Evolutionary conservation across 2,888 invertebrate species (phyloP), one percentile per base, ranked within the genome.

Genomic region (Mythimna lalbum): DNA sequence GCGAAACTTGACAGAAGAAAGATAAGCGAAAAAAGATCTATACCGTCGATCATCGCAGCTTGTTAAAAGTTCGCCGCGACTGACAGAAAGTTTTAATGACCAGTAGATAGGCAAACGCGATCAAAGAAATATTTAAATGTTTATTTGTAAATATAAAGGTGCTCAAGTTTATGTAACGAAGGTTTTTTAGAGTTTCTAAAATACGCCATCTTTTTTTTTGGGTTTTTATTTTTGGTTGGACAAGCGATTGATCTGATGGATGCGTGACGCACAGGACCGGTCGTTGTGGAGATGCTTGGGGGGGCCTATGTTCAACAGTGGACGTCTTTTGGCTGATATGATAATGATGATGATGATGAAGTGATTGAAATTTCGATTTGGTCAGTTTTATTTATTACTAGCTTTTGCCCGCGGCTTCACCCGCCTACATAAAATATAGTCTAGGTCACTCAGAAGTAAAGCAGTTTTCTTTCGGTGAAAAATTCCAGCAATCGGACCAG

Each of bases 71-170:
- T 85, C 27, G 63, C 39, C 70, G 39, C 72, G 78, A 52, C 66
- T 65, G 69, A 57, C 75, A 68, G 65, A 75, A 72, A 85, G 78
- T 85, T 85, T 82, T 85, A 85, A 85, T 83, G 81, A 69, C 75
- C 73, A 67, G 60, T 64, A 85, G 82, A 81, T 73, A 77, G 73
- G 82, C 72, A 79, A 80, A 85, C 78, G 77, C 73, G 85, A 85
- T 85, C 85, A 85, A 85, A 85, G 72, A 78, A 73, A 78, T 80
- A 52, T 76, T 82, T 72, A 80, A 82, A 80, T 82, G 74, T 80
- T 84, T 84, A 80, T 80, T 84, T 82, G 70, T 65, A 81, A 82
- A 79, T 77, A 81, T 72, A 72, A 69, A 78, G 53, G 70, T 63
- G 56, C 67, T 50, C 12, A 55, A 77, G 27, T 78, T 76, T 63